These are phyloP conservation scores for Monochamus saltuarius DNA, from an alignment of 1,140 invertebrate genomes.

Conservation along the genomic window DNA sequence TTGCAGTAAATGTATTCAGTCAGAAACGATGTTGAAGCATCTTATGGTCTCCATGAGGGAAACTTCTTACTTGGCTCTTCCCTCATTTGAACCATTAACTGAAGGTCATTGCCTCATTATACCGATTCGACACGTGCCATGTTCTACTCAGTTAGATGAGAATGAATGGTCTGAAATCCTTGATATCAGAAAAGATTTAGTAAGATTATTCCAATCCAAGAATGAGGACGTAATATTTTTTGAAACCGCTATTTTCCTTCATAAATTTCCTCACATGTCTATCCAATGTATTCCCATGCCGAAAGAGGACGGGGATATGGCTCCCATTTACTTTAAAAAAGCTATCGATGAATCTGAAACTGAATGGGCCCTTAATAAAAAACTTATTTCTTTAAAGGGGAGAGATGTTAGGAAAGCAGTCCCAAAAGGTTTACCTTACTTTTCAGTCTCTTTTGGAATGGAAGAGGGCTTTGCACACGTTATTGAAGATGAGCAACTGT, in stretches of 20 bases:
- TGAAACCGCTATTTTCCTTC: conserved; percentile 71
- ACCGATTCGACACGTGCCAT: conserved; percentile 77
- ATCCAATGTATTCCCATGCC: conserved; percentile 88
- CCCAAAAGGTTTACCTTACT: conserved; percentile 94
- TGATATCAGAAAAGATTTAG: conserved; percentile 72
- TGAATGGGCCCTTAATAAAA: conserved; percentile 95
- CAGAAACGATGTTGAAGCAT: conserved; percentile 78
- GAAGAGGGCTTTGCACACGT: conserved; percentile 92
- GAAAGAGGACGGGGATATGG: conserved; percentile 76
- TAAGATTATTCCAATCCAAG: conserved; percentile 71
- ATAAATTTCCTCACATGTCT: conserved; percentile 76
- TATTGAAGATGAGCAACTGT: conserved; percentile 89
- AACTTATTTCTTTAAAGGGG: conserved; percentile 79
- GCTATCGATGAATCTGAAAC: conserved; percentile 91
- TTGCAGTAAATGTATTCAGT: conserved; percentile 83
- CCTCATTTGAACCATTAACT: conserved; percentile 76
- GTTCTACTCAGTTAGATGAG: conserved; percentile 84
- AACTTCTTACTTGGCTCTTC: conserved; percentile 81
- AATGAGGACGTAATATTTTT: conserved; percentile 87
- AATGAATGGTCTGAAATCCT: conserved; percentile 89
- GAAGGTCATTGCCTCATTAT: conserved; percentile 85
- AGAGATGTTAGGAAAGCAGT: conserved; percentile 77
- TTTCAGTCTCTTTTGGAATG: conserved; percentile 89
- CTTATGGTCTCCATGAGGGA: conserved; percentile 80
- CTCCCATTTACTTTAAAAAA: conserved; percentile 98